Base-by-base conservation (phyloP, 2,888 invertebrate species). In the Lysandra bellargus region DNA sequence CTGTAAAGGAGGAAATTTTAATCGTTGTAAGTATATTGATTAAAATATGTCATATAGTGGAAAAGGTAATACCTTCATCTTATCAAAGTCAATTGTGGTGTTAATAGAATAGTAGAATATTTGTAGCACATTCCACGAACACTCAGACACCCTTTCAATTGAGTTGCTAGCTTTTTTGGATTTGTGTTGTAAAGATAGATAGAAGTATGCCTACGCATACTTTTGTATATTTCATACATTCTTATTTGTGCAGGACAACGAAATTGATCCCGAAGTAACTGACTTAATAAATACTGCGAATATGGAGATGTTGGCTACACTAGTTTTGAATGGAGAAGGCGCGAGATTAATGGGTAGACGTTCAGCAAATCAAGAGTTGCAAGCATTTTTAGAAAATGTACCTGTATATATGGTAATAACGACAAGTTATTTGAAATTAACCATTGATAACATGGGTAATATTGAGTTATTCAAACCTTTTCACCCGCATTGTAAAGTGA, bases 281-380 rank as follows among this genome's bases (percentile, higher is more conserved):
- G 95, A 95, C 83, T 94, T 97, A 83, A 96, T 97, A 78, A 96
- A 96, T 84, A 94, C 95, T 82, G 97, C 98, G 9, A 98, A 98
- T 87, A 97, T 99, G 96, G 98, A 98, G 88, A 97, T 98, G 92
- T 93, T 99, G 85, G 99, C 99, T 44, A 96, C 97, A 78, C 93
- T 99, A 85, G 98, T 99, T 17, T 94, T 99, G 37, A 97, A 97
- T 84, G 99, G 99, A 4, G 97, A 98, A 87, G 99, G 99, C 0
- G 95, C 97, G 82, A 95, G 96, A 91, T 92, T 98, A 85, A 90
- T 97, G 85, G 96, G 97, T 80, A 95, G 96, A 84, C 95, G 95
- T 85, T 96, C 97, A 80, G 92, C 95, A 81, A 97, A 98, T 89
- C 95, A 96, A 5, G 98, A 98, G 88, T 95, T 98, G 72, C 97